phyloP scores from a whole-genome alignment of 2,113 vertebrate genomes.

The Chiloscyllium plagiosum region DNA sequence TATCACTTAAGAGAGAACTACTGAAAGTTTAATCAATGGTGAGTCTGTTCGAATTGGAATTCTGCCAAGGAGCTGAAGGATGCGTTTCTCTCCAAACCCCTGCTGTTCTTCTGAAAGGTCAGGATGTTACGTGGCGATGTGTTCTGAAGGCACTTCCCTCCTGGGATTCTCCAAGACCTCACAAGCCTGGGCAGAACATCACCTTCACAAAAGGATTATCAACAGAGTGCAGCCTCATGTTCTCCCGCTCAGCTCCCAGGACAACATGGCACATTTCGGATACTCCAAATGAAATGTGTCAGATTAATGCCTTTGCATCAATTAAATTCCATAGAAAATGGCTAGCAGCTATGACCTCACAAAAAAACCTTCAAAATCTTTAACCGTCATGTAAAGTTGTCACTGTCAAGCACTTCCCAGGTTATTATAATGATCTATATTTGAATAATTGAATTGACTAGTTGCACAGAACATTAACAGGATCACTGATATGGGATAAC shows the following conservation, averaged over 20 bases:
- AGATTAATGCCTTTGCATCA: conserved; percentile 13
- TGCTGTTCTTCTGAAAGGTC: background rate
- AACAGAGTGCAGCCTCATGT: background rate
- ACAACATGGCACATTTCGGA: background rate
- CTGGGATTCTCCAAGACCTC: background rate
- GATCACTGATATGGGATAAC: background rate
- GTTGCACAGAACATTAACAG: background rate
- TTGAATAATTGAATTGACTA: conserved; percentile 20
- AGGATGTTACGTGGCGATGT: background rate
- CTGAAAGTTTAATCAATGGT: background rate
- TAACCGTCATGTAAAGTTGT: conserved; percentile 25
- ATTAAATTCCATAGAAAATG: conserved; percentile 6
- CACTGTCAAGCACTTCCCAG: conserved; percentile 28
- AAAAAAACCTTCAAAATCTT: conserved; percentile 24
- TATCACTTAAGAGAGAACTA: no score
- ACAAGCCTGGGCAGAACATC: background rate
- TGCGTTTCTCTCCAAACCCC: background rate
- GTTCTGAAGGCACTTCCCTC: background rate
- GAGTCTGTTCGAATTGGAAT: background rate
- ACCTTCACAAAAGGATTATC: background rate
- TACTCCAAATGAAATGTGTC: conserved; percentile 16
- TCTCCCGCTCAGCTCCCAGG: no score
- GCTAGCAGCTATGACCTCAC: background rate
- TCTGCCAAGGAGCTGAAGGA: background rate
- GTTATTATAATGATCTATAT: conserved; percentile 31